Evolutionary conservation across 2,113 vertebrate species (phyloP), one percentile per base, ranked within the genome.

Genomic region (Grammatotria lemairii): DNA sequence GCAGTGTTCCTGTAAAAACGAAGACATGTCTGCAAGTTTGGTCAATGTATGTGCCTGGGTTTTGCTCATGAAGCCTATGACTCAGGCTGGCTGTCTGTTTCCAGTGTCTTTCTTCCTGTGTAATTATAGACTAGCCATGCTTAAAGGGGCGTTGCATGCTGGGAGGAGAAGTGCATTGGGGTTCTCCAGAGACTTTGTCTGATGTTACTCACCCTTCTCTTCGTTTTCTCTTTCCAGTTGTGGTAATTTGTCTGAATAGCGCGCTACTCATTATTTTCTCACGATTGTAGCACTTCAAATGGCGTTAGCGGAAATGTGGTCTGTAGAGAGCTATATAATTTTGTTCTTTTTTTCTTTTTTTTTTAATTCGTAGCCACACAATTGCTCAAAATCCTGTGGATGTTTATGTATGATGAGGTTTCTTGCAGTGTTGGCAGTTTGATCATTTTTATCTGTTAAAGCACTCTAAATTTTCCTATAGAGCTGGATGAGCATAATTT

Each of bases 81-180:
- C 92, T 97, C 96, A 97, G 90, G 92, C 86, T 90, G 92, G 85
- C 91, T 95, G 94, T 91, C 95, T 94, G 92, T 94, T 95, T 95
- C 93, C 93, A 94, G 92, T 91, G 90, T 95, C 92, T 73, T 73
- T 96, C 92, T 95, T 95, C 92, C 93, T 94, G 92, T 94, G 91
- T 96, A 97, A 97, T 97, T 96, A 96, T 95, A 96, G 95, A 92
- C 93, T 91, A 88, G 90, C 91, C 92, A 63, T 91, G 91, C 92
- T 95, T 90, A 93, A 95, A 93, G 95, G 94, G 94, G 93, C 87
- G 93, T 94, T 94, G 92, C 88, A 90, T 93, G 89, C 88, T 91
- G 88, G 91, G 92, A 88, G 90, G 89, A 94, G 89, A 91, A 89
- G 87, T 93, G 87, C 80, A 93, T 85, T 91, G 87, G 91, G 89